Conservation (phyloP, 2,888 invertebrate species). For the Chymomyza fuscimana region DNA sequence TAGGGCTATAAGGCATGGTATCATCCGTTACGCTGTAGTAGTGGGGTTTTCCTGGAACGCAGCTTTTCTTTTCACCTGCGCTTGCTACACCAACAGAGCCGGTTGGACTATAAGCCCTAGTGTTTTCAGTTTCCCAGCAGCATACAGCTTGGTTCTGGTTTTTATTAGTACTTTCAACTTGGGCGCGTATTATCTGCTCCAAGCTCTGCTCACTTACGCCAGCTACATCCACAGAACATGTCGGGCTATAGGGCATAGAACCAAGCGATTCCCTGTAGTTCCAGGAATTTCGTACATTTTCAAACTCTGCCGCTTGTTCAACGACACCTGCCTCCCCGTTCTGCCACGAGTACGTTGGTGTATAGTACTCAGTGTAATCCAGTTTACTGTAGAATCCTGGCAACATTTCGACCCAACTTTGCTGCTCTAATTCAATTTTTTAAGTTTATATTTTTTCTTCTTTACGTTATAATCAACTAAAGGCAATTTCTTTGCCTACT, state of each 20-base stretch:
- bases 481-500: not conserved
- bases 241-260: not conserved
- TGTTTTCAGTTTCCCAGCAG: too few species aligned
- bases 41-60: too few species aligned
- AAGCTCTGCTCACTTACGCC: too few species aligned
- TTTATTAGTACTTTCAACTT: not conserved
- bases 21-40: not conserved
- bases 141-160: not conserved
- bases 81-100: too few species aligned
- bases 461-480: not conserved
- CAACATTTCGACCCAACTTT: conserved; percentile 9
- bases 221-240: not conserved
- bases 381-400: not conserved
- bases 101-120: too few species aligned
- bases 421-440: not conserved
- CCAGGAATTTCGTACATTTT: too few species aligned
- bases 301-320: too few species aligned
- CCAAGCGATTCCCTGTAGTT: too few species aligned
- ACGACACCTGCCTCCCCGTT: too few species aligned
- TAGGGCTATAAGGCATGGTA: not conserved
- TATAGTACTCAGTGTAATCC: too few species aligned
- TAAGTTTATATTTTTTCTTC: not conserved
- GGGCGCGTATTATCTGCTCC: not conserved
- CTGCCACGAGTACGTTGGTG: too few species aligned
- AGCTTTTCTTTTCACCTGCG: too few species aligned